Percentiles rank a stretch among this genome's conserved stretches.
Conservation (phyloP, 37 sponge, comb jelly and placozoan genomes). For the Crambe crambe region DNA sequence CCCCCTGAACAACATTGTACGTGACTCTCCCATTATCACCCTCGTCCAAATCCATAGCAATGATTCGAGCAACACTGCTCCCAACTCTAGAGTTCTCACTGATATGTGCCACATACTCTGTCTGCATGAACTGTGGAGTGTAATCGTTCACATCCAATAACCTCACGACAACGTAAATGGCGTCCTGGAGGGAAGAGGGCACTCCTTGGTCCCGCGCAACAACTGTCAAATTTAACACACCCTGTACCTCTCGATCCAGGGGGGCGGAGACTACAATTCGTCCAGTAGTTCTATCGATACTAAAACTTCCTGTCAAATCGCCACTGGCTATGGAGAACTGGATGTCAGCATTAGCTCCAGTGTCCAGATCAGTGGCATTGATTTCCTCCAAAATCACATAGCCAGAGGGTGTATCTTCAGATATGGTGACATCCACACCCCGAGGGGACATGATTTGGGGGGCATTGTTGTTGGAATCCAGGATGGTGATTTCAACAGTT, state of each 20-base stretch:
- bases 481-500: conserved; percentile 28
- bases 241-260: conserved; percentile 47
- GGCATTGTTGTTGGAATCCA: conserved; percentile 74
- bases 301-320: conserved; percentile 45
- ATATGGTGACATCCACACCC: conserved; percentile 24
- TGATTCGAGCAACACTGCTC: conserved; percentile 18
- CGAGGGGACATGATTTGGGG: conserved; percentile 60
- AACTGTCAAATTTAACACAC: conserved; percentile 23
- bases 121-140: conserved; percentile 51
- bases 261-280: conserved; percentile 15
- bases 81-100: conserved; percentile 27
- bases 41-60: conserved; percentile 60
- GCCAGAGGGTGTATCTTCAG: conserved; percentile 62
- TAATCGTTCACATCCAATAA: conserved; percentile 70
- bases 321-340: conserved; percentile 47
- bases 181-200: conserved; percentile 52
- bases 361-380: conserved; percentile 76
- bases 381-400: conserved; percentile 48
- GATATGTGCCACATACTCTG: conserved; percentile 17
- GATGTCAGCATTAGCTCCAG: conserved; percentile 61
- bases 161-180: conserved; percentile 28
- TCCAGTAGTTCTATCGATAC: conserved; percentile 53
- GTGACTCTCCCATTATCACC: conserved; percentile 41
- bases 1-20: conserved; percentile 31
- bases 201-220: conserved; percentile 60